These are phyloP conservation scores for Pteropus alecto DNA, from an alignment of 2,113 vertebrate genomes.

Conservation along the genomic window DNA sequence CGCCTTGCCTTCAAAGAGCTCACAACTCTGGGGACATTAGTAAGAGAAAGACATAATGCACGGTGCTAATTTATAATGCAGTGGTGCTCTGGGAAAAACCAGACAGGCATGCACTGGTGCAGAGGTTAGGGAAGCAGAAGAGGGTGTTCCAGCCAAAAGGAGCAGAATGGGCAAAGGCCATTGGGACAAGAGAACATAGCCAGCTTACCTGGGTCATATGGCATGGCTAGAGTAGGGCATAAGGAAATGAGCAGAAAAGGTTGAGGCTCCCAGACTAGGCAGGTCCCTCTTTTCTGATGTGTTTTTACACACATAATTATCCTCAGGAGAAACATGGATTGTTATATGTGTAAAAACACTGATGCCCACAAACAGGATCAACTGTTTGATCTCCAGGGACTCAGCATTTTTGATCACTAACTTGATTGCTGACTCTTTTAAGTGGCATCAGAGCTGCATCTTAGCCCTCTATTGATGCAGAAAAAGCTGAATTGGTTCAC, in stretches of 20 bases:
- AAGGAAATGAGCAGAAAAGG: background rate
- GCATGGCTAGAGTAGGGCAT: background rate
- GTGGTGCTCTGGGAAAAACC: conserved; percentile 1
- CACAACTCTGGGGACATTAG: background rate
- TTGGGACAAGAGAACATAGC: background rate
- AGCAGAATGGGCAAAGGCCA: background rate
- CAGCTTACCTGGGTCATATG: background rate
- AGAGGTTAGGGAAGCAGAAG: background rate
- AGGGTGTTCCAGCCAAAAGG: background rate
- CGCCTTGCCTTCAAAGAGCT: conserved; percentile 14
- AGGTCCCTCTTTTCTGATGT: conserved; percentile 21
- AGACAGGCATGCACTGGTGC: background rate
- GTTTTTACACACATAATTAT: conserved; percentile 40
- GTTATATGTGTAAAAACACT: background rate
- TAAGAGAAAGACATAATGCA: background rate
- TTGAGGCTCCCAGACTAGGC: background rate
- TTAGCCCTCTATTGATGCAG: background rate
- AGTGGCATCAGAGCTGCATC: conserved; percentile 1
- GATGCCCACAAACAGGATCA: conserved; percentile 14
- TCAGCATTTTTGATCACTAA: conserved; percentile 46
- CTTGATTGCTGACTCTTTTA: conserved; percentile 44
- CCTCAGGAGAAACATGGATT: background rate
- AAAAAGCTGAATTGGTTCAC: background rate
- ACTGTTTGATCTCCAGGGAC: conserved; percentile 48
- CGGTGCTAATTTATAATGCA: background rate